phyloP scores from a whole-genome alignment of 2,888 invertebrate species.

The Himalopsyche kuldschensis region DNA sequence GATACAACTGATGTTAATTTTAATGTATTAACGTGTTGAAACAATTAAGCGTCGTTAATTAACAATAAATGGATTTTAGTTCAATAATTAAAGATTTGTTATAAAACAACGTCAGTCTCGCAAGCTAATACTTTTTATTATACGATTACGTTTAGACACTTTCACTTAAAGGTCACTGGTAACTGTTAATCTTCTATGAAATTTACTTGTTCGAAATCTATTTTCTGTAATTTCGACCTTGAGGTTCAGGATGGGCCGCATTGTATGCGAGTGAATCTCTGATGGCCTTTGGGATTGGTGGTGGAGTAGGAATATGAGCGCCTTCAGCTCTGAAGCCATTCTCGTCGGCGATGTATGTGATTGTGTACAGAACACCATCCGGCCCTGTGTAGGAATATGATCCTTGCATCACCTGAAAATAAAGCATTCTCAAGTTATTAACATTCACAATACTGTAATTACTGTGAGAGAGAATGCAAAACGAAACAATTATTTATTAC shows the following conservation, averaged over 20 bases:
- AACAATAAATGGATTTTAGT: not conserved
- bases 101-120: not conserved
- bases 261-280: constrained; percentile 40
- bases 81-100: not conserved
- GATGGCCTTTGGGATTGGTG: constrained; percentile 45
- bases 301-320: constrained; percentile 53
- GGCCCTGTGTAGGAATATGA: constrained; percentile 62
- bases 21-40: not conserved
- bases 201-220: not conserved
- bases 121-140: not conserved
- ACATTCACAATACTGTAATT: not conserved
- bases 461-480: not conserved
- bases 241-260: constrained; percentile 38
- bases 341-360: constrained; percentile 56
- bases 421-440: not conserved
- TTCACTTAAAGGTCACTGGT: not conserved
- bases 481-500: not conserved
- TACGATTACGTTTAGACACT: not conserved
- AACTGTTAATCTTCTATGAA: not conserved
- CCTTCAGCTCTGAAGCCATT: constrained; percentile 56
- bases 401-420: constrained; percentile 57
- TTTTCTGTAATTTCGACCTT: constrained; percentile 27
- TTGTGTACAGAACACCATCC: constrained; percentile 60
- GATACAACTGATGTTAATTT: no score
- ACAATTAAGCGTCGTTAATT: not conserved